These are phyloP conservation scores for Rhamphomyia laevipes DNA, from an alignment of 2,888 invertebrate species.

Conservation along the genomic window DNA sequence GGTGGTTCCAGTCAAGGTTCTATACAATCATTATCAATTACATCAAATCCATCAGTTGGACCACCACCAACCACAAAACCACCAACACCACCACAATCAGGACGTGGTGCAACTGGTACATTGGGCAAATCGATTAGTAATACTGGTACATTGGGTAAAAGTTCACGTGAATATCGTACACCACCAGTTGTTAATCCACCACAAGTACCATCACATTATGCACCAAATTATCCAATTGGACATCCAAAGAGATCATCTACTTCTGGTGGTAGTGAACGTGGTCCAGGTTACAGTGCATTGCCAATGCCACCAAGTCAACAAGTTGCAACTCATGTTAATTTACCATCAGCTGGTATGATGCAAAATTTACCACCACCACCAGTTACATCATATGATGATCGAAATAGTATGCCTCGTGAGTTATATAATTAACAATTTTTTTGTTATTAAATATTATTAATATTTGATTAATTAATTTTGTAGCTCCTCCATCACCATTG, in stretches of 20 bases:
- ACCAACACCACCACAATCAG: conserved; percentile 69
- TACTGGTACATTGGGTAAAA: conserved; percentile 55
- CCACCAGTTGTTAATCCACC: conserved; percentile 96
- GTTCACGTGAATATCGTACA: conserved; percentile 74
- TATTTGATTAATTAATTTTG: conserved; percentile 12
- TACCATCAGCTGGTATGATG: conserved; percentile 67
- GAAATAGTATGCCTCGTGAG: conserved; percentile 75
- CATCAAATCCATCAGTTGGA: conserved; percentile 41
- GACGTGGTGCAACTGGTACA: conserved; percentile 36
- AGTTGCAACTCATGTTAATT: conserved; percentile 39
- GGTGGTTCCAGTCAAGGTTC: conserved; percentile 54
- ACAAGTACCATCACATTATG: conserved; percentile 93
- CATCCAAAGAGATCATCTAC: conserved; percentile 51
- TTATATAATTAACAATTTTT: conserved; percentile 19
- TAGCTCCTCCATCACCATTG: conserved; percentile 76
- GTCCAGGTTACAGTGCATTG: conserved; percentile 75
- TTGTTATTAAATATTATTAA: background rate
- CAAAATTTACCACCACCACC: conserved; percentile 71
- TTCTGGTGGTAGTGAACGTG: conserved; percentile 37
- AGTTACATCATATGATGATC: conserved; percentile 48
- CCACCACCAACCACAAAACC: conserved; percentile 92
- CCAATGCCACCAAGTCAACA: conserved; percentile 50
- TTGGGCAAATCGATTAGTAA: conserved; percentile 36
- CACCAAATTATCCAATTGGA: conserved; percentile 83
- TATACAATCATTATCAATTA: conserved; percentile 39